Conservation (phyloP, 2,797 vertebrate genomes). For the Cacajao melanocephalus region DNA sequence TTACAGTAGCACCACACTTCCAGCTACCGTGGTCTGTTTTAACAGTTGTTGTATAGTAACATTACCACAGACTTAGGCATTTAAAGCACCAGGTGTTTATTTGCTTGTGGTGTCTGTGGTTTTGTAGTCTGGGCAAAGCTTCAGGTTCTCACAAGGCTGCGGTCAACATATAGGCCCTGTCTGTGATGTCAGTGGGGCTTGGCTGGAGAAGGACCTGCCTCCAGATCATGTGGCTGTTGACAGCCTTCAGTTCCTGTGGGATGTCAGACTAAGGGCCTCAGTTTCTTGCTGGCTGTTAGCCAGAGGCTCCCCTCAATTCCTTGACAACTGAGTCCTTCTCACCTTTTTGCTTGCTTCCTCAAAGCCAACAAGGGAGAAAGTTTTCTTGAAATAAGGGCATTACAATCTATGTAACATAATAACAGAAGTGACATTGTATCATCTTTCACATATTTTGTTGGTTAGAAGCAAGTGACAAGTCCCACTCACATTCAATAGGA, state of each 20-base stretch:
- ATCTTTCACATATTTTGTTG: not conserved
- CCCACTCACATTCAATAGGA: not conserved
- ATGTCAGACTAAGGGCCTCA: not conserved
- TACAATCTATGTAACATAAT: fast-evolving
- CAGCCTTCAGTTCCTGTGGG: not conserved
- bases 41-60: too few species aligned
- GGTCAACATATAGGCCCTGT: fast-evolving
- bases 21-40: not conserved
- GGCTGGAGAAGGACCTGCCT: fast-evolving
- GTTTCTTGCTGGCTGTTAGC: not conserved
- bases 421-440: not conserved
- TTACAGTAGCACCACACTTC: not conserved
- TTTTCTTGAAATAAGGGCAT: not conserved
- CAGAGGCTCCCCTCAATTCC: not conserved
- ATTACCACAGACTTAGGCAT: too few species aligned
- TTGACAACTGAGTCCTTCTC: not conserved
- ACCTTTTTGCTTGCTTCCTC: not conserved
- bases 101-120: not conserved
- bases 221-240: not conserved
- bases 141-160: not conserved
- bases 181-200: not conserved
- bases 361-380: not conserved
- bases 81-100: not conserved
- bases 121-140: not conserved
- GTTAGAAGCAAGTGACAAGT: not conserved